Evolutionary conservation across 2,888 invertebrate species (phyloP).

Genomic region (Unio pictorum): DNA sequence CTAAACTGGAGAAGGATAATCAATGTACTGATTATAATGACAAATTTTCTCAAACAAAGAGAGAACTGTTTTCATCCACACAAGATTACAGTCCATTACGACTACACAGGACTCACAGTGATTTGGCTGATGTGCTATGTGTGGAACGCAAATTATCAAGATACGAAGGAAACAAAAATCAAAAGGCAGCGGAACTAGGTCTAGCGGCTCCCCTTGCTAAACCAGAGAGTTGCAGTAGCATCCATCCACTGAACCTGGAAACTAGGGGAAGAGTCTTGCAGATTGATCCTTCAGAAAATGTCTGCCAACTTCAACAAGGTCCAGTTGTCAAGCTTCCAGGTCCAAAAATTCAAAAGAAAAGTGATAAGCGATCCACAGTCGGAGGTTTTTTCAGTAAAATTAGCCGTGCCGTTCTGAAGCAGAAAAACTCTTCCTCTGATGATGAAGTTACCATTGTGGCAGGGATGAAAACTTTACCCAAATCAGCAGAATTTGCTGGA

Average conservation of each 20-base stretch:
- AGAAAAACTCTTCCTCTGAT: slow-evolving; percentile 42
- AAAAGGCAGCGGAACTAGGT: slow-evolving; percentile 20
- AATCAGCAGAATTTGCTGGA: too few species aligned
- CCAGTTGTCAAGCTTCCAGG: slow-evolving; percentile 44
- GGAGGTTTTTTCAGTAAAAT: slow-evolving; percentile 57
- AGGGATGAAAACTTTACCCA: too few species aligned
- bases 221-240: slow-evolving; percentile 53
- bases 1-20: too few species aligned
- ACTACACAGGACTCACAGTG: slow-evolving; percentile 51
- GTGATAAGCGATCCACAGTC: slow-evolving; percentile 50
- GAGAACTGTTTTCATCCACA: background rate
- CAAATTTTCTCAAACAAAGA: background rate
- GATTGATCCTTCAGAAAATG: slow-evolving; percentile 11
- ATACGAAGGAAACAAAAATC: slow-evolving; percentile 46
- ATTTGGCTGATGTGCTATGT: slow-evolving; percentile 50
- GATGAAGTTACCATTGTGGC: slow-evolving; percentile 10
- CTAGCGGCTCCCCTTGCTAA: slow-evolving; percentile 55
- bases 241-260: slow-evolving; percentile 58
- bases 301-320: slow-evolving; percentile 40
- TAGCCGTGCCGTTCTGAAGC: slow-evolving; percentile 54
- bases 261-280: slow-evolving; percentile 35
- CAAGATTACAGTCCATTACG: slow-evolving; percentile 12
- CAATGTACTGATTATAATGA: background rate
- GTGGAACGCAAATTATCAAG: slow-evolving; percentile 53
- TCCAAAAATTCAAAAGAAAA: slow-evolving; percentile 17